These are phyloP conservation scores for Sebastes steindachneri DNA, from an alignment of 2,797 vertebrate genomes.

Conservation along the genomic window DNA sequence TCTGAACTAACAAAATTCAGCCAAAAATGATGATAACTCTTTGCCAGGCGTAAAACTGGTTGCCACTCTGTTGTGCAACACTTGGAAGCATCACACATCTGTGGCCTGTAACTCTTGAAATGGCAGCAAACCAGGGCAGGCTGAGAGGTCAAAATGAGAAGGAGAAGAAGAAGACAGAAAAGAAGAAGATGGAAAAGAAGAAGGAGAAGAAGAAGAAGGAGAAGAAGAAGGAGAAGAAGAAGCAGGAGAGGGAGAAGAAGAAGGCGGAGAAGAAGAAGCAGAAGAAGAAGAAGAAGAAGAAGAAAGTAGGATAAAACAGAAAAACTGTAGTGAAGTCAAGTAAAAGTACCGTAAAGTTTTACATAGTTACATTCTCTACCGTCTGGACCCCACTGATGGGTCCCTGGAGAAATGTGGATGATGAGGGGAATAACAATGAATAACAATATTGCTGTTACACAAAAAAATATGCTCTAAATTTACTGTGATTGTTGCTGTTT, in stretches of 20 bases:
- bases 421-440: neutral
- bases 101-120: neutral
- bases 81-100: neutral
- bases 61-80: neutral
- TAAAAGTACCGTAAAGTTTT: neutral
- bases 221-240: no score
- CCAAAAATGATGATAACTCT: neutral
- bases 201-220: no score
- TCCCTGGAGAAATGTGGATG: neutral
- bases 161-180: no score
- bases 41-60: neutral
- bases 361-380: neutral
- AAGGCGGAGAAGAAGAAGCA: no score
- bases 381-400: no score
- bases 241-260: rapidly evolving
- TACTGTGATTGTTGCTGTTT: neutral
- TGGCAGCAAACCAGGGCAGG: neutral
- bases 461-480: neutral
- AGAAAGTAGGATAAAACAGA: no score
- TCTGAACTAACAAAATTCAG: neutral
- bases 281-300: no score
- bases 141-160: neutral
- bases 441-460: neutral
- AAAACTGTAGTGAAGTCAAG: neutral
- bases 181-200: no score